These are phyloP conservation scores for Vulpes vulpes DNA, from an alignment of 2,113 vertebrate genomes.

Conservation along the genomic window DNA sequence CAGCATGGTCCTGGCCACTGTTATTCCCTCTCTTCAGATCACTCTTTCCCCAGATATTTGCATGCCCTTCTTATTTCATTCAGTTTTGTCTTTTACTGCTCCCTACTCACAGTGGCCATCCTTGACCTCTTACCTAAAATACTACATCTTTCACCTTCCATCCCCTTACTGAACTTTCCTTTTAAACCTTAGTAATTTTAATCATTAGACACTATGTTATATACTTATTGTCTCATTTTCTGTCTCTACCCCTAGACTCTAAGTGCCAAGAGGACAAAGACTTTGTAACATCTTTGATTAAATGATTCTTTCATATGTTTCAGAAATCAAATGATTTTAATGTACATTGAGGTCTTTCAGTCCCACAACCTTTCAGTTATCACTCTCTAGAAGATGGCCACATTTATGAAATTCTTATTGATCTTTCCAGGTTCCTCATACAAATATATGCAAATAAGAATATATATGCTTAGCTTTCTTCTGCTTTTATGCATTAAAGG, in stretches of 20 bases:
- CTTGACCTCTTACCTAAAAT: not conserved
- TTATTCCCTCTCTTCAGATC: not conserved
- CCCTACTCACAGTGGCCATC: not conserved
- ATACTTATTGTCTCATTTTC: not conserved
- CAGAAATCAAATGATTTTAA: constrained; percentile 4
- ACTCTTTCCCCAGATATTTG: not conserved
- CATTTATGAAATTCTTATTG: not conserved
- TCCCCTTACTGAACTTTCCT: not conserved
- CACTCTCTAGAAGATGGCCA: not conserved
- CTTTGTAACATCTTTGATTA: not conserved
- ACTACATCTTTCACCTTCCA: not conserved
- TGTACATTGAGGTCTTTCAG: not conserved
- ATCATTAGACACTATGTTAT: not conserved
- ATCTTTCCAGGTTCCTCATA: not conserved
- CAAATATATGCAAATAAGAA: not conserved
- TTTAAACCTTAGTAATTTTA: not conserved
- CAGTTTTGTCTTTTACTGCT: not conserved
- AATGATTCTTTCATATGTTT: not conserved
- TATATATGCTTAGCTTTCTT: not conserved
- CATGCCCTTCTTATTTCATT: not conserved
- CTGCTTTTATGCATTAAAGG: not conserved
- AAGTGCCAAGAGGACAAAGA: not conserved
- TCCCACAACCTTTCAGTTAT: not conserved
- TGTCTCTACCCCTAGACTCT: not conserved
- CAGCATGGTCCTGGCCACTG: not conserved